Percentiles rank a stretch among this genome's conserved stretches.
These are phyloP conservation scores for Anguilla marmorata DNA, from an alignment of 2,797 vertebrate genomes.

Conservation along the genomic window DNA sequence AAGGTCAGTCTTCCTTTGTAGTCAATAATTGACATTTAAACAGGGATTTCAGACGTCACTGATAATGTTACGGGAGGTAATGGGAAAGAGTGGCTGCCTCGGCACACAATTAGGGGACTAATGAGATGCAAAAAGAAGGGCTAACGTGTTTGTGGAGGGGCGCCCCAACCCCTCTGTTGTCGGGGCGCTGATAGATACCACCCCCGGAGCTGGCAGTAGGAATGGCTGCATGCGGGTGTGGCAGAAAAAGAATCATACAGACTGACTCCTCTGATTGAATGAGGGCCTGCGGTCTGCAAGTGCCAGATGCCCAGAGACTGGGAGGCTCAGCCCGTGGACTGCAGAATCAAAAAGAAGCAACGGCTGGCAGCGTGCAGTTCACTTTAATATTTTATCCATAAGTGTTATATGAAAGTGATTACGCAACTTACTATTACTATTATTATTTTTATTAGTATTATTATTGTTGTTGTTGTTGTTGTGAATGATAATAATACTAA, in stretches of 20 bases:
- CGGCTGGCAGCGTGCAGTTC: no score
- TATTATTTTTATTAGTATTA: no score
- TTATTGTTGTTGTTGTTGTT: no score
- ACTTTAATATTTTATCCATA: no score
- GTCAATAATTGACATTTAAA: slow-evolving; percentile 98
- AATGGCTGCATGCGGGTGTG: slow-evolving; percentile 80
- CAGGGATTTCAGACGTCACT: slow-evolving; percentile 88
- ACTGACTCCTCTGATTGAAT: not conserved
- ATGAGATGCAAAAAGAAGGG: slow-evolving; percentile 93
- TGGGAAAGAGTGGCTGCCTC: slow-evolving; percentile 81
- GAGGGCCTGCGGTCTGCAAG: not conserved
- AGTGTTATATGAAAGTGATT: no score
- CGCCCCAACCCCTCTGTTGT: slow-evolving; percentile 88
- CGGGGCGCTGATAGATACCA: slow-evolving; percentile 89
- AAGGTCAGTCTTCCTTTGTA: slow-evolving; percentile 93
- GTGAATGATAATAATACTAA: no score
- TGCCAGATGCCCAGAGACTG: not conserved
- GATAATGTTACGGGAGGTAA: slow-evolving; percentile 93
- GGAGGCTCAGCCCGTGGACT: no score
- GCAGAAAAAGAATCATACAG: slow-evolving; percentile 63
- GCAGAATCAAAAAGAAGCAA: no score
- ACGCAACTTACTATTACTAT: no score
- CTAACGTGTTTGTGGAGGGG: slow-evolving; percentile 69
- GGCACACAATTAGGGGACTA: slow-evolving; percentile 93
- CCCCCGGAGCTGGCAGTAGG: slow-evolving; percentile 78